Evolutionary conservation across 2,797 vertebrate genomes (phyloP), one percentile per base, ranked within the genome.

Genomic region (Sternotherus odoratus): DNA sequence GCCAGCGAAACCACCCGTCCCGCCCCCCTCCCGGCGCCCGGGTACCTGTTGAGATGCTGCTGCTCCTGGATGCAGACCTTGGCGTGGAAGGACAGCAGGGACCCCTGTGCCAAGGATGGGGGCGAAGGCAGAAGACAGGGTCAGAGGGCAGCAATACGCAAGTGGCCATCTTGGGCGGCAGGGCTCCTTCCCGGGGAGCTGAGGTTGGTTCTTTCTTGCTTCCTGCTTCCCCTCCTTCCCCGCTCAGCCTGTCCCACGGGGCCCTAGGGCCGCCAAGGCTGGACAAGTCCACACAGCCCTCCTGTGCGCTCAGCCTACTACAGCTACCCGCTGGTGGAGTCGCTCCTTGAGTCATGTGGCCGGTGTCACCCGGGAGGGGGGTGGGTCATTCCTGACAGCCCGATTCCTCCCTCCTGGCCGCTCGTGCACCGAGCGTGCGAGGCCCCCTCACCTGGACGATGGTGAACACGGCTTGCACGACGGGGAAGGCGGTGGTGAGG

Each of bases 391-490:
- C 57, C 57, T 33, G 57, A 16, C 28, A 16, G 57, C 10, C 16
- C 3, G 16, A 19, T 33, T 66, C 60, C 33, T 36, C 33, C 33
- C 60, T 19, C 33, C 60, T 63, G 33, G 33, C 60, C 21, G 60
- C 60, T 66, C 1, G 57, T 16, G 30, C 57, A 33, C 17, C 19
- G 49, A 4, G 49, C 11, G 10, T 19, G 33, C 33, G 33, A 66
- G 60, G 60, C 33, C 60, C 60, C 30, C 79, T 95, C 95, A 98
- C 98, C 98, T 98, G 98, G 7, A 98, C 88, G 36, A 98, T 78
- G 78, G 98, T 92, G 88, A 98, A 98, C 13, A 98, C 82, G 12
- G 97, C 97, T 94, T 98, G 98, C 63, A 98, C 94, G 7, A 95
- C 94, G 5, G 98, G 98, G 77, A 98, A 98, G 30, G 95, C 92